Conservation (phyloP, 2,113 vertebrate species). For the Callocephalon fimbriatum region DNA sequence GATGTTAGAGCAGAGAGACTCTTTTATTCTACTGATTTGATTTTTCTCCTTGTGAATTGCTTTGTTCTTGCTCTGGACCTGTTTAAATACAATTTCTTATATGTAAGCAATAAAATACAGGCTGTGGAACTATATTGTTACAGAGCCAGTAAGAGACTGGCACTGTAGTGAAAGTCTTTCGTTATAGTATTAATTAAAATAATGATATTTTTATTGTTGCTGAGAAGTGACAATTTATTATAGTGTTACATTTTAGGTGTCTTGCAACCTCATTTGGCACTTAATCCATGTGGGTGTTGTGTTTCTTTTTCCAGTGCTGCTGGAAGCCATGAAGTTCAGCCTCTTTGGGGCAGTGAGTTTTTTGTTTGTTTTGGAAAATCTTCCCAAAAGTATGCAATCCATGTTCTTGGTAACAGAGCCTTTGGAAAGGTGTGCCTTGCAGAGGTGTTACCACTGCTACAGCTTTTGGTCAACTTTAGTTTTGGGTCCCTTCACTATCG, state of each 20-base stretch:
- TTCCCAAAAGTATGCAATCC: neutral
- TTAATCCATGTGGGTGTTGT: neutral
- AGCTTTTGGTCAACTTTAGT: neutral
- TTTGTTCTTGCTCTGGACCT: conserved; percentile 53
- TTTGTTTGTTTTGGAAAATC: neutral
- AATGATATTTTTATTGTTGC: conserved; percentile 72
- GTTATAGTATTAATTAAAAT: conserved; percentile 67
- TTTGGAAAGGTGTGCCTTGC: neutral
- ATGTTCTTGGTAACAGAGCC: neutral
- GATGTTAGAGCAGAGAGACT: conserved; percentile 13
- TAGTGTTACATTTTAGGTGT: neutral
- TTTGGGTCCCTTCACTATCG: neutral
- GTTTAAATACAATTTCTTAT: conserved; percentile 41
- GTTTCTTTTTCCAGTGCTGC: neutral
- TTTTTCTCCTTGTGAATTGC: conserved; percentile 23
- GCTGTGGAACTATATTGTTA: conserved; percentile 43
- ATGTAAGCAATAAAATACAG: neutral
- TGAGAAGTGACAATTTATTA: conserved; percentile 18
- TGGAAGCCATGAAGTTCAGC: neutral
- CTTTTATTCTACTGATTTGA: conserved; percentile 30
- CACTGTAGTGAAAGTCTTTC: conserved; percentile 47
- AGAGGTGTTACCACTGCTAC: neutral
- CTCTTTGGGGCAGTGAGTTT: neutral
- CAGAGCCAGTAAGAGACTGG: conserved; percentile 42
- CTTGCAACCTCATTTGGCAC: conserved; percentile 26